Evolutionary conservation across 2,888 invertebrate species (phyloP).

Genomic region (Sphinx pinastri): DNA sequence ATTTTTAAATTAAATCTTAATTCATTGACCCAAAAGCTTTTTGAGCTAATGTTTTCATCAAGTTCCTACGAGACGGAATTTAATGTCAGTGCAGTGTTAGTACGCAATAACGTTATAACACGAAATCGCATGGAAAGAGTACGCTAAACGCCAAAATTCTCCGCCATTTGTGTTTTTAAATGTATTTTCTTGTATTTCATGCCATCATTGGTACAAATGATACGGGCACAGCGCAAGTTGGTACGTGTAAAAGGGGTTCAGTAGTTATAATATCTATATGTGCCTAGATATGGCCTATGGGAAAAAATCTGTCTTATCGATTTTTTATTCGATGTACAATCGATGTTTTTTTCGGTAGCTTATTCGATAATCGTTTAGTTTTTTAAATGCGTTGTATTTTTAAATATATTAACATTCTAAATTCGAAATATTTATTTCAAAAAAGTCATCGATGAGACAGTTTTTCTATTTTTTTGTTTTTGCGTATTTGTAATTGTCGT

Average conservation of each 20-base stretch:
- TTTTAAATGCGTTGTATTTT: too few species aligned
- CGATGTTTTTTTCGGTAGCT: background rate
- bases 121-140: slow-evolving; percentile 11
- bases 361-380: background rate
- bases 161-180: slow-evolving; percentile 54
- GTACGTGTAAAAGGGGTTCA: slow-evolving; percentile 62
- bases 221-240: slow-evolving; percentile 79
- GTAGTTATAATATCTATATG: slow-evolving; percentile 36
- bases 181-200: slow-evolving; percentile 76
- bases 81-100: background rate
- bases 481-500: background rate
- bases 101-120: background rate
- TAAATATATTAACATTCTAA: too few species aligned
- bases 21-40: background rate
- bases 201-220: slow-evolving; percentile 53
- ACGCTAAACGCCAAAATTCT: background rate
- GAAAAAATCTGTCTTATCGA: slow-evolving; percentile 48
- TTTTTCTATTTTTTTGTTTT: background rate
- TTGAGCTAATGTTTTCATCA: background rate
- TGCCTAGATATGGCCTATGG: slow-evolving; percentile 34
- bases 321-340: slow-evolving; percentile 9
- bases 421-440: background rate
- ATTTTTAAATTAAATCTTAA: too few species aligned
- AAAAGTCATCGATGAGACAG: background rate
- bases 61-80: background rate